phyloP scores from a whole-genome alignment of 2,113 vertebrate species.

The Haemorhous mexicanus region DNA sequence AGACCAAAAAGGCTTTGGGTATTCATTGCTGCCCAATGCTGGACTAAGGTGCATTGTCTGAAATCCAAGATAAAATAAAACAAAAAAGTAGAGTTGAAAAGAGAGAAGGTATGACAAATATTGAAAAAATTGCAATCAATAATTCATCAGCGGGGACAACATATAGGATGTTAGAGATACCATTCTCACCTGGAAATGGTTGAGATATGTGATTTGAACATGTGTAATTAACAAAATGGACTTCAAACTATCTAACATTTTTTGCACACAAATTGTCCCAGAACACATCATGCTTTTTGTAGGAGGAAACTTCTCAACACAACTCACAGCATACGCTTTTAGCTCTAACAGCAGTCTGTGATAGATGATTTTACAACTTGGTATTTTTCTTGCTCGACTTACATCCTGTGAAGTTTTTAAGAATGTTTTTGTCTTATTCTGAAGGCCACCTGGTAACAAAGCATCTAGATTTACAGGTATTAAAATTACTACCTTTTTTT shows the following conservation, averaged over 20 bases:
- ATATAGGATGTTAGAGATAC: not conserved
- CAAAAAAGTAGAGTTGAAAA: not conserved
- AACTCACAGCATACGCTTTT: not conserved
- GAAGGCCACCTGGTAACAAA: not conserved
- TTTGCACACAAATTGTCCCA: not conserved
- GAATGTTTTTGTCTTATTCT: not conserved
- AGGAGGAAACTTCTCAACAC: not conserved
- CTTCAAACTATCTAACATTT: not conserved
- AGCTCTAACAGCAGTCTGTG: not conserved
- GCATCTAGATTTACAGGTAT: not conserved
- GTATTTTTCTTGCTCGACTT: not conserved
- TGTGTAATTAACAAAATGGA: not conserved
- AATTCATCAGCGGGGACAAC: not conserved
- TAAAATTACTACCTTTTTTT: not conserved
- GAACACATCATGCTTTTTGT: not conserved
- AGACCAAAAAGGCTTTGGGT: not conserved
- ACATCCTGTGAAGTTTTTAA: not conserved
- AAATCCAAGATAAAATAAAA: not conserved
- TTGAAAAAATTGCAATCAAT: not conserved
- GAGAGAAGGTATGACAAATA: not conserved
- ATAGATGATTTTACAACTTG: not conserved
- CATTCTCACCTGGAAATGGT: not conserved
- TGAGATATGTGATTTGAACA: not conserved
- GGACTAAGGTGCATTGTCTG: not conserved
- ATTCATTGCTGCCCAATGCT: not conserved